phyloP scores from a whole-genome alignment of 2,113 vertebrate species.

The Climacteris rufus region DNA sequence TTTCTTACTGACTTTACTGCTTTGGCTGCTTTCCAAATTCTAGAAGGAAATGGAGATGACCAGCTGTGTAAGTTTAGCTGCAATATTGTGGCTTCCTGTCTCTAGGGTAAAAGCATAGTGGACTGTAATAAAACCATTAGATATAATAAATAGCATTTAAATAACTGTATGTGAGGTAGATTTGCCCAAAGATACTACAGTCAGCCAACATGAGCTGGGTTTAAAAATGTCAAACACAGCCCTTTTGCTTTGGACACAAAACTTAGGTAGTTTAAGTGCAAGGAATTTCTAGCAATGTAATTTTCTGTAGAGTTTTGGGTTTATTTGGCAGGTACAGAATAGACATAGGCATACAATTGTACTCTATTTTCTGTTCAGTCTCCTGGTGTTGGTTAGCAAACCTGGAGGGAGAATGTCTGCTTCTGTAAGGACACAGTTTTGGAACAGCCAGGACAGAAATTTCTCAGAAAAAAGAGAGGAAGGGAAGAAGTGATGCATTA shows the following conservation, averaged over 20 bases:
- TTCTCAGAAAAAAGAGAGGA: background rate
- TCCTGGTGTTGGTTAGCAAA: background rate
- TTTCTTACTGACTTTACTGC: background rate
- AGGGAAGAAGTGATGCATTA: fast-evolving
- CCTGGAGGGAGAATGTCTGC: background rate
- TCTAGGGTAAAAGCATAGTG: background rate
- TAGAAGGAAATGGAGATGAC: background rate
- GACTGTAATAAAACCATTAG: background rate
- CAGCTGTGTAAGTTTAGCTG: background rate
- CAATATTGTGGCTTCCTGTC: conserved; percentile 15
- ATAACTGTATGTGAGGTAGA: background rate
- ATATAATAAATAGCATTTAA: background rate
- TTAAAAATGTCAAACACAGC: background rate
- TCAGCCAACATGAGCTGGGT: background rate
- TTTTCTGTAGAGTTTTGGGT: background rate
- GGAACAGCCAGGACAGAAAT: background rate
- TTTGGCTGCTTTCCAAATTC: background rate
- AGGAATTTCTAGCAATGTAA: background rate
- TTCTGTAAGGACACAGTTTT: background rate
- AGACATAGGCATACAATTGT: fast-evolving
- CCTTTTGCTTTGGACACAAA: background rate
- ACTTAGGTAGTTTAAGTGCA: background rate
- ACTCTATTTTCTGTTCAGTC: background rate
- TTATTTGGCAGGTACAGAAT: background rate
- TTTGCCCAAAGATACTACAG: background rate